These are phyloP conservation scores for Furcifer pardalis DNA, from an alignment of 2,797 vertebrate genomes.

Conservation along the genomic window DNA sequence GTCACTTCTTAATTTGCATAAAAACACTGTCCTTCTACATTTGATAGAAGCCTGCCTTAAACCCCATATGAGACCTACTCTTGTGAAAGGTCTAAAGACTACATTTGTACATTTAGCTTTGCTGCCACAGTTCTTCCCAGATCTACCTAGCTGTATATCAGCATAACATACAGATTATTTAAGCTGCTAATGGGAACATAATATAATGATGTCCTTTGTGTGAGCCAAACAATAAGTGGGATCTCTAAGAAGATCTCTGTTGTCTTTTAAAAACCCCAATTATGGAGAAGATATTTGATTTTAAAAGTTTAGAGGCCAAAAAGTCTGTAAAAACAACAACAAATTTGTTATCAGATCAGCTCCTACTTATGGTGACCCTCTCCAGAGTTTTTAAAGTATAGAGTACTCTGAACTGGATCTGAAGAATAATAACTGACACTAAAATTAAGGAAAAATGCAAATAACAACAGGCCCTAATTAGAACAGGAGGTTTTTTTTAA, in stretches of 20 bases:
- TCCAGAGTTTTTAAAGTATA: too few relatives aligned
- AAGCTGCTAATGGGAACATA: background rate
- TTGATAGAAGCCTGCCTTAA: background rate
- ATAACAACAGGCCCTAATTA: background rate
- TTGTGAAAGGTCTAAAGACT: background rate
- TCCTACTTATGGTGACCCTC: too few relatives aligned
- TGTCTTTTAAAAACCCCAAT: background rate
- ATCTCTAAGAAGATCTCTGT: background rate
- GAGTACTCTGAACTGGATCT: too few relatives aligned
- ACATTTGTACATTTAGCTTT: background rate
- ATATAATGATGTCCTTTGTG: background rate
- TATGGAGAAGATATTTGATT: background rate
- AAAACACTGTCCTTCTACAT: background rate
- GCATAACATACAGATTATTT: background rate
- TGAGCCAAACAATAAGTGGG: background rate
- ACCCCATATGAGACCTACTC: background rate
- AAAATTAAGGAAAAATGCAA: background rate
- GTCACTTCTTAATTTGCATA: constrained; percentile 2
- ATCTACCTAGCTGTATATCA: background rate
- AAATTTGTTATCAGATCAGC: too few relatives aligned
- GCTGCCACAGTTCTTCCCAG: background rate
- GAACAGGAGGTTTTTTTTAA: too few relatives aligned
- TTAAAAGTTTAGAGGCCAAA: background rate
- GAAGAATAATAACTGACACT: background rate
- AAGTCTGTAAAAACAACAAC: background rate